phyloP scores from a whole-genome alignment of 2,797 vertebrate genomes.

The Hydrolagus colliei region DNA sequence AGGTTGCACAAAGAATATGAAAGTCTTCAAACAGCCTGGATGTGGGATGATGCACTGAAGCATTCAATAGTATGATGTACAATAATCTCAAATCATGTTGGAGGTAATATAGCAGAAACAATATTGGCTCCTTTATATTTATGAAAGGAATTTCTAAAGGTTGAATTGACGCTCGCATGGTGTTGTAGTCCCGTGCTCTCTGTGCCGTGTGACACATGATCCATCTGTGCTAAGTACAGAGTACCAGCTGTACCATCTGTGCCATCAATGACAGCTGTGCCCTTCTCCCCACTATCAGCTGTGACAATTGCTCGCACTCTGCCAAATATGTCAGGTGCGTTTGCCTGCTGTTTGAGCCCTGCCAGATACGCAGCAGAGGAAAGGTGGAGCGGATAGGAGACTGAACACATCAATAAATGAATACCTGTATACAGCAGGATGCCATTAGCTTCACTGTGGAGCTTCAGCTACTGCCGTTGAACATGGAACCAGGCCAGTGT shows the following conservation, averaged over 20 bases:
- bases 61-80: background rate
- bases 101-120: background rate
- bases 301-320: background rate
- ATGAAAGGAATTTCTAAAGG: background rate
- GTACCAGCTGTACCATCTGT: constrained; percentile 6
- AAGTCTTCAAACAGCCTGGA: background rate
- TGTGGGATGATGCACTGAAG: background rate
- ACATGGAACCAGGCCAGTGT: background rate
- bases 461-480: background rate
- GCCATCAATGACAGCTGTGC: constrained; percentile 16
- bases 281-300: background rate
- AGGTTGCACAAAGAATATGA: background rate
- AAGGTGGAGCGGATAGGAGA: background rate
- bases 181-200: background rate
- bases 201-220: background rate
- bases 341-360: constrained; percentile 10
- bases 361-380: background rate
- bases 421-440: background rate
- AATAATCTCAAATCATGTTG: background rate
- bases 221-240: constrained; percentile 14
- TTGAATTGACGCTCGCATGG: background rate
- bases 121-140: background rate
- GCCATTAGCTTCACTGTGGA: background rate
- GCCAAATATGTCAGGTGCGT: constrained; percentile 10
- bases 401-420: background rate